Conservation (phyloP, 2,888 invertebrate species). For the Mantis religiosa region DNA sequence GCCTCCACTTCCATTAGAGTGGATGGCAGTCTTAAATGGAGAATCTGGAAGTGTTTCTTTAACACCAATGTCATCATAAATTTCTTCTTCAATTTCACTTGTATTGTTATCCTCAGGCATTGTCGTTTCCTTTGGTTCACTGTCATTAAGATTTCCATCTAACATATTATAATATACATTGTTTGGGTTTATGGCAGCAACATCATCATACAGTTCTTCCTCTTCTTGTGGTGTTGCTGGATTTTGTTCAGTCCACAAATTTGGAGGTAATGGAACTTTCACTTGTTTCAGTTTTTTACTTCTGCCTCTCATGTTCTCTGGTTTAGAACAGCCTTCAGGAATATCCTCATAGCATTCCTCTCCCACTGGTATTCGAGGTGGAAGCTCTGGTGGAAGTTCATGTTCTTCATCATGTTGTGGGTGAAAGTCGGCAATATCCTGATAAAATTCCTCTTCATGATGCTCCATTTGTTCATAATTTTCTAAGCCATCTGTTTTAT, state of each 20-base stretch:
- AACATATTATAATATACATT: background rate
- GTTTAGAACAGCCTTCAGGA: background rate
- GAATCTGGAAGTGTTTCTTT: background rate
- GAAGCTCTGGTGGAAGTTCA: background rate
- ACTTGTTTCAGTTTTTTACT: background rate
- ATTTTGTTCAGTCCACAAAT: background rate
- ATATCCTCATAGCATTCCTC: background rate
- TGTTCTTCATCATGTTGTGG: background rate
- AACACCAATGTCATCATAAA: conserved; percentile 24
- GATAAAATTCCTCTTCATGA: conserved; percentile 19
- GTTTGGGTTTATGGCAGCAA: background rate
- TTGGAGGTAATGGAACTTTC: background rate
- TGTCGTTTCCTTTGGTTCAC: background rate
- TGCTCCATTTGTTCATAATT: background rate
- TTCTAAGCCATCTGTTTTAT: background rate
- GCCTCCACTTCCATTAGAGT: background rate
- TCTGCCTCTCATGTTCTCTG: background rate
- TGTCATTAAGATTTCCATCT: background rate
- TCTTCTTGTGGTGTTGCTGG: background rate
- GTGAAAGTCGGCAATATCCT: conserved; percentile 17
- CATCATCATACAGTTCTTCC: conserved; percentile 21
- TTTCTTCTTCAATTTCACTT: conserved; percentile 1
- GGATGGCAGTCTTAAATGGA: background rate
- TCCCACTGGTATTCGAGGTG: background rate
- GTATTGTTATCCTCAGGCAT: background rate